These are phyloP conservation scores for Ischnus inquisitorius DNA, from an alignment of 2,888 invertebrate species.

Conservation along the genomic window DNA sequence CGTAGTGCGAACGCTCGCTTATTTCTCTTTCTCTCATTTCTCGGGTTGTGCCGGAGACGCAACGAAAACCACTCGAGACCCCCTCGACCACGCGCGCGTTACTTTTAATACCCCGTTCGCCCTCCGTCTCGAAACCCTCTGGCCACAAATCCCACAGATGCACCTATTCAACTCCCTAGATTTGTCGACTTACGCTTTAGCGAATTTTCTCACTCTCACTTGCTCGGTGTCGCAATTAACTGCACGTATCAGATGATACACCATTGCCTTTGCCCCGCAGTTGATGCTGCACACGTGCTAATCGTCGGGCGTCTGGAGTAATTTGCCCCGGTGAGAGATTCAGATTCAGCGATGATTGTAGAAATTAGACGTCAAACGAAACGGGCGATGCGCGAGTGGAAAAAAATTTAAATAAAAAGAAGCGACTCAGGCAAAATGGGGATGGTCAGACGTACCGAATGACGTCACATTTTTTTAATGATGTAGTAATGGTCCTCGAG, in stretches of 20 bases:
- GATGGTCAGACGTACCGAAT: neutral
- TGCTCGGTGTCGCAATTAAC: neutral
- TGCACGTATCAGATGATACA: neutral
- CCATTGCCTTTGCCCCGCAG: neutral
- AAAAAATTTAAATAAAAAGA: neutral
- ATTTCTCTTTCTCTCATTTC: slow-evolving; percentile 51
- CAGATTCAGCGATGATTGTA: neutral
- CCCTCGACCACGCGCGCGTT: slow-evolving; percentile 74
- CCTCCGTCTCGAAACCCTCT: slow-evolving; percentile 52
- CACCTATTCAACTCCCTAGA: slow-evolving; percentile 23
- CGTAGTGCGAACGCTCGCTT: slow-evolving; percentile 51
- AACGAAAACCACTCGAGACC: slow-evolving; percentile 79
- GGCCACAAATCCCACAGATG: slow-evolving; percentile 24
- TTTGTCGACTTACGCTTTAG: slow-evolving; percentile 20
- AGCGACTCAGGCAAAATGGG: neutral
- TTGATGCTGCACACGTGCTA: neutral
- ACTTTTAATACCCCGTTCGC: slow-evolving; percentile 76
- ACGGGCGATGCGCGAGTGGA: neutral
- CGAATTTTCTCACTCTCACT: slow-evolving; percentile 33
- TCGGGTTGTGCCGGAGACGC: slow-evolving; percentile 62
- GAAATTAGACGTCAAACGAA: neutral
- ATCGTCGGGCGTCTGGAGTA: neutral
- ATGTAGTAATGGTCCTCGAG: neutral
- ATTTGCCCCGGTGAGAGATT: neutral
- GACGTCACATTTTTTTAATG: neutral